These are phyloP conservation scores for Phrynocephalus versicolor DNA, from an alignment of 2,113 vertebrate species.

Conservation along the genomic window DNA sequence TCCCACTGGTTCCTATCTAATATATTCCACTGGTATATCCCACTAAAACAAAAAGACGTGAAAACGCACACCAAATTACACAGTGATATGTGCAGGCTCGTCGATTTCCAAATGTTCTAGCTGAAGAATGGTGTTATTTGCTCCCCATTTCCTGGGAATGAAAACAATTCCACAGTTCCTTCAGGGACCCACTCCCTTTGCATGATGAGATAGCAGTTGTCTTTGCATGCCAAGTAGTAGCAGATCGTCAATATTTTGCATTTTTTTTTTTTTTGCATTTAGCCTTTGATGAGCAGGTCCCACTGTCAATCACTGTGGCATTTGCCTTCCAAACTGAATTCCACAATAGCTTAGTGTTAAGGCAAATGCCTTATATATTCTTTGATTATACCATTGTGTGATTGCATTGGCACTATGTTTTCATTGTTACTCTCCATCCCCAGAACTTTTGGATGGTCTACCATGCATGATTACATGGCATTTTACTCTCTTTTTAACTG, in stretches of 20 bases:
- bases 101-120: neutral
- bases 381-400: too few relatives aligned
- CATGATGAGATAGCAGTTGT: neutral
- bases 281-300: neutral
- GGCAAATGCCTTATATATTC: too few relatives aligned
- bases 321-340: neutral
- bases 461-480: too few relatives aligned
- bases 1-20: neutral
- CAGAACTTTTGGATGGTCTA: too few relatives aligned
- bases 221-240: neutral
- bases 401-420: too few relatives aligned
- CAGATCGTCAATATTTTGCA: too few relatives aligned
- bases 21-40: neutral
- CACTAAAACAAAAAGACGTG: neutral
- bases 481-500: too few relatives aligned
- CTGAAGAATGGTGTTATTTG: neutral
- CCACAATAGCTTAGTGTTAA: neutral
- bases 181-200: neutral
- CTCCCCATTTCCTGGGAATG: neutral
- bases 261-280: too few relatives aligned
- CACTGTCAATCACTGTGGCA: neutral
- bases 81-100: neutral
- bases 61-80: neutral
- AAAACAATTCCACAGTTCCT: neutral
- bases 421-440: too few relatives aligned